Evolutionary conservation across 2,888 invertebrate species (phyloP).

Genomic region (Globia sparganii): DNA sequence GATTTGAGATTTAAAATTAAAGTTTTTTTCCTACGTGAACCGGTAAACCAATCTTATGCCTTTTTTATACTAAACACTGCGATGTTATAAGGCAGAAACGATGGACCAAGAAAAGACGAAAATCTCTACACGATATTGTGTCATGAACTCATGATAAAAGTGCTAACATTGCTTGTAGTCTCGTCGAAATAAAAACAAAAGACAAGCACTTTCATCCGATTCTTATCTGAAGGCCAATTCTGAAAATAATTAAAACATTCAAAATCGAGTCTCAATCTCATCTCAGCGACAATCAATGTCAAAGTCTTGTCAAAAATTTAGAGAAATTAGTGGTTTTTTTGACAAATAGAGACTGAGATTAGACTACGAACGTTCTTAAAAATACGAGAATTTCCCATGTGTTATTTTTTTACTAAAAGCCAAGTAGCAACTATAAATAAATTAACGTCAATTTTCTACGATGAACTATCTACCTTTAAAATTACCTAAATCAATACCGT

Average conservation of each 20-base stretch:
- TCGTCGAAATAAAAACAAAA: neutral
- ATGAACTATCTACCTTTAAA: neutral
- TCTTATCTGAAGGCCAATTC: neutral
- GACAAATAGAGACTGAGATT: no score
- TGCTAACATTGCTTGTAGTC: neutral
- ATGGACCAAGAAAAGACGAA: neutral
- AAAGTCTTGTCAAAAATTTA: no score
- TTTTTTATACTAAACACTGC: neutral
- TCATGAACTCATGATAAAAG: neutral
- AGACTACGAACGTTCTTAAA: no score
- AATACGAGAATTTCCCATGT: no score
- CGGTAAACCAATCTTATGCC: neutral
- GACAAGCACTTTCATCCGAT: neutral
- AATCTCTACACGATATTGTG: neutral
- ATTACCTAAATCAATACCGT: neutral
- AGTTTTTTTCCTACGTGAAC: neutral
- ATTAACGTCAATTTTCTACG: no score
- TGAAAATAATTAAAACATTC: no score
- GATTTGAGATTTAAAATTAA: neutral
- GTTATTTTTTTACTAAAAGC: no score
- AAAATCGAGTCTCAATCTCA: no score
- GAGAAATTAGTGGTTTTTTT: no score
- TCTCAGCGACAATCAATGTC: no score
- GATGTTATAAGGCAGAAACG: neutral
- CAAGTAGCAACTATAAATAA: no score